A percentile compares a stretch with the other conserved stretches of the same genome.
Conservation (phyloP, 92 coral and sea anemone species). For the Pocillopora meandrina region DNA sequence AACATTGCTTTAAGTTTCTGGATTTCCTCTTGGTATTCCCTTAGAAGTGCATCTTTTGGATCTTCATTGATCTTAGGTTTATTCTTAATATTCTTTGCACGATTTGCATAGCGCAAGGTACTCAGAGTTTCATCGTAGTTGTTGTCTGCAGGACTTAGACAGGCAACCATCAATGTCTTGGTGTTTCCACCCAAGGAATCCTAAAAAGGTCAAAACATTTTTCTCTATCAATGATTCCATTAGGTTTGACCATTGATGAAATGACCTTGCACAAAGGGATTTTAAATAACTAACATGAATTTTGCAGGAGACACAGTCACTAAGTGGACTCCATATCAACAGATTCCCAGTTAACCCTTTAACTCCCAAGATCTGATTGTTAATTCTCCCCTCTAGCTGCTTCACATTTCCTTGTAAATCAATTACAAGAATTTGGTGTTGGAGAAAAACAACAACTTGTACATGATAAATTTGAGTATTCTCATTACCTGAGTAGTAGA, state of each 20-base stretch:
- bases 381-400: too few relatives aligned
- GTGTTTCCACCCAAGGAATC: conserved; percentile 24
- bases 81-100: conserved; percentile 97
- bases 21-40: conserved; percentile 91
- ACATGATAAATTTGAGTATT: too few relatives aligned
- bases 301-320: too few relatives aligned
- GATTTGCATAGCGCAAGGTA: conserved; percentile 95
- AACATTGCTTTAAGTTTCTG: conserved; percentile 89
- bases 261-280: too few relatives aligned
- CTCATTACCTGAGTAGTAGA: too few relatives aligned
- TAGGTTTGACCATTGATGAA: neutral
- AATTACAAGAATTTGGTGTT: too few relatives aligned
- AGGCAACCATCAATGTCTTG: conserved; percentile 95
- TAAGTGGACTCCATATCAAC: too few relatives aligned
- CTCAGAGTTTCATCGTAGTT: conserved; percentile 98
- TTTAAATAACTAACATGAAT: too few relatives aligned
- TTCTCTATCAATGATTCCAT: neutral
- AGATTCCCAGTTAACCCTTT: too few relatives aligned
- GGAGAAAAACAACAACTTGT: too few relatives aligned
- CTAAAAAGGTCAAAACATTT: neutral
- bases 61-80: conserved; percentile 98
- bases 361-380: too few relatives aligned
- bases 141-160: conserved; percentile 98
- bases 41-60: conserved; percentile 93
- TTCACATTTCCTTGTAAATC: too few relatives aligned